Evolutionary conservation across 2,797 vertebrate species (phyloP).

Genomic region (Octomys mimax): DNA sequence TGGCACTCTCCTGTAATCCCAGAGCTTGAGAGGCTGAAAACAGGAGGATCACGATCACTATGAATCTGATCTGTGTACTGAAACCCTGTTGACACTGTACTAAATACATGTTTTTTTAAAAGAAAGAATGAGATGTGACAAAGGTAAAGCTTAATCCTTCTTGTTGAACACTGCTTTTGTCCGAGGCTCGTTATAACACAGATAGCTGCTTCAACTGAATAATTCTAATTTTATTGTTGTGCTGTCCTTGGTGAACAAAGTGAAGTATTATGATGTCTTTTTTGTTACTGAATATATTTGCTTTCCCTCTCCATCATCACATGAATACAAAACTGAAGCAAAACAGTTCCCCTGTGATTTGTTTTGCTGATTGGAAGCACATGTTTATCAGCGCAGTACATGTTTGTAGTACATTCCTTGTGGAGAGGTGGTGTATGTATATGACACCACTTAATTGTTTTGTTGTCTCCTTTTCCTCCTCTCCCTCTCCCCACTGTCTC

Average conservation of each 20-base stretch:
- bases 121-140: neutral
- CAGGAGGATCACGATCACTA: too few species aligned
- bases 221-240: neutral
- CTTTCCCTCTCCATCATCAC: neutral
- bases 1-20: too few species aligned
- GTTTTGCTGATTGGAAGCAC: neutral
- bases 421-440: neutral
- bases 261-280: neutral
- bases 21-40: too few species aligned
- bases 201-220: neutral
- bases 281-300: neutral
- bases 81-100: too few species aligned
- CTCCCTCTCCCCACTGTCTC: neutral
- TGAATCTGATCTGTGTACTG: too few species aligned
- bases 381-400: neutral
- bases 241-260: neutral
- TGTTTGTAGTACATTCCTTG: neutral
- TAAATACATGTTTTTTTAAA: too few species aligned
- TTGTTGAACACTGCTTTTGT: neutral
- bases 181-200: neutral
- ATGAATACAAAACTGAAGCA: neutral
- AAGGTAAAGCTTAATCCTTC: neutral
- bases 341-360: neutral
- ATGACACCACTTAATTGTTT: neutral
- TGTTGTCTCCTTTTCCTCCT: neutral